Evolutionary conservation across 2,797 vertebrate genomes (phyloP), one percentile per base, ranked within the genome.

Genomic region (Coendou prehensilis): DNA sequence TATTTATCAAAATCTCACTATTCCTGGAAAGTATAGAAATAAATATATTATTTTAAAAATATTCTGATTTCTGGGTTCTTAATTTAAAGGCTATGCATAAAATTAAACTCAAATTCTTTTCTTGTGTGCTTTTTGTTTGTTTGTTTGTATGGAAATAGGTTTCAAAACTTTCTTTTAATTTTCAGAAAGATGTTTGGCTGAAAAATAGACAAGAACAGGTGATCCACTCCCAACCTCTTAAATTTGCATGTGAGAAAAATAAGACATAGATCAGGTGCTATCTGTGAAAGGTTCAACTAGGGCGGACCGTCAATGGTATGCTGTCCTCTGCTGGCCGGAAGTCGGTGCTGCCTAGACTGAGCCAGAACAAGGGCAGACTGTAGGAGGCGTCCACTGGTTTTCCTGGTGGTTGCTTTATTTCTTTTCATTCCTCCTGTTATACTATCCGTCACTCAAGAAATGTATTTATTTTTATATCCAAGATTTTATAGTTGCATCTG

Each of bases 391-490:
- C 13, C n/a, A 18, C 28, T 28, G n/a, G 6, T 17, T 50, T 71
- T 69, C 47, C 37, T 54, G 23, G 23, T 17, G 20, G 71, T 57
- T 82, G 6, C 30, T 85, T 82, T 83, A 17, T 33, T 9, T 93
- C 0, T 23, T 37, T 67, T 78, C 37, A 26, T 26, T n/a, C 14
- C 20, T 63, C 4, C 6, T 22, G 7, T 45, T 67, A 20, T n/a
- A 15, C 1, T 26, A 33, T 22, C 10, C 47, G 2, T 63, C 8
- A 67, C 23, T 87, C 7, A n/a, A 79, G 26, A 83, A 57, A 89
- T 78, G 64, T 47, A 79, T 79, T 83, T 92, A 71, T 9, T 81
- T 73, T 59, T 64, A 91, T 64, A 80, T n/a, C 45, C 17, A 89
- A 23, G 0, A 75, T 45, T 88, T 52, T 94, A 26, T 90, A 93